phyloP scores from a whole-genome alignment of 1,140 invertebrate species.

The Caenorhabditis brenneri region DNA sequence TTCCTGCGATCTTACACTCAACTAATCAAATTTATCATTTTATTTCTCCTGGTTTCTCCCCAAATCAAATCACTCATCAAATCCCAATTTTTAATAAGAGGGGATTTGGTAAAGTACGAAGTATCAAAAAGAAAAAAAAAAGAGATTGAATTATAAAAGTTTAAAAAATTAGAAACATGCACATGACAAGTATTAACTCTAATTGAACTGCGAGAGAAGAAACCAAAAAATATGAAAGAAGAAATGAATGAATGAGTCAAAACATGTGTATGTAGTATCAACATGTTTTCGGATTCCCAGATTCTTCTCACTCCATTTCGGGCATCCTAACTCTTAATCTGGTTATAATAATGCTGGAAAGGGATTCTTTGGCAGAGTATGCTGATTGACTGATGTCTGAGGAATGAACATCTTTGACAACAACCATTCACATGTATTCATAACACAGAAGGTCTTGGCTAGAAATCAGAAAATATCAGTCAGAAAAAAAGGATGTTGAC shows the following conservation, averaged over 20 bases:
- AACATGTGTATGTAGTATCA: slow-evolving; percentile 11
- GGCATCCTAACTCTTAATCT: background rate
- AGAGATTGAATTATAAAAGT: background rate
- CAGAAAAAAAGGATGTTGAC: background rate
- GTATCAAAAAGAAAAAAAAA: background rate
- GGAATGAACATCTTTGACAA: background rate
- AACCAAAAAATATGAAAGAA: background rate
- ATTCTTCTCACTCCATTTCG: background rate
- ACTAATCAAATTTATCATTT: background rate
- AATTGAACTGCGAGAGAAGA: background rate
- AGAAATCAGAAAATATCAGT: no score
- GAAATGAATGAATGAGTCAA: background rate
- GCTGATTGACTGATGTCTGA: no score
- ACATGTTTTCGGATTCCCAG: background rate
- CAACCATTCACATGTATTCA: background rate
- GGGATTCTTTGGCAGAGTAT: background rate
- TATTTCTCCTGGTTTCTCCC: background rate
- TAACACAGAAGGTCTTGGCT: no score
- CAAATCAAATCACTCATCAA: background rate
- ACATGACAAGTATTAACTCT: background rate
- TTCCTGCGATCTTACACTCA: background rate
- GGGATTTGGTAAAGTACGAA: background rate
- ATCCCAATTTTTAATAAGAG: background rate
- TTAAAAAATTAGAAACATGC: background rate
- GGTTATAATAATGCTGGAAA: background rate